Evolutionary conservation across 1,140 invertebrate genomes (phyloP), one percentile per base, ranked within the genome.

Genomic region (Andrena cerasifolii): DNA sequence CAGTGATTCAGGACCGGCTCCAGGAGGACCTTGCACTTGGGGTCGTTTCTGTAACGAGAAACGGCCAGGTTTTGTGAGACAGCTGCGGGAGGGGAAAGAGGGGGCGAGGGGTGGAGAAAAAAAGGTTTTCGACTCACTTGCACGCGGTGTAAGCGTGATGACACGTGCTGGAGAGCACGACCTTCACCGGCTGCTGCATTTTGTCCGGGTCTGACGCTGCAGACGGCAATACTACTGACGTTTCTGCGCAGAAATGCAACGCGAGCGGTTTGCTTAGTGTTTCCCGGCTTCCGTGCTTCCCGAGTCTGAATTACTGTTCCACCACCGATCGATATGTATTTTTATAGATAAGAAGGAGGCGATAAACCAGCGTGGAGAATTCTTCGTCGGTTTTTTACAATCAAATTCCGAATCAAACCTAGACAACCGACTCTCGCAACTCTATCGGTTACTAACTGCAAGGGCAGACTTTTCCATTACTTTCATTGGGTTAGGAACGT

Each of bases 1-100:
- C 97, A 98, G 86, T 96, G 95, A 88, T 95, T 95, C 80, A 98
- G 93, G 75, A 98, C 96, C 4, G 96, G 96, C 49, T 96, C 95
- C 66, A 98, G 93, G 53, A 96, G 94, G 66, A 93, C 93, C 86
- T 95, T 94, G 90, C 97, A 98, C 78, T 95, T 95, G 61, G 94
- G 94, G 91, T 98, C 95, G 87, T 95, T 95, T 88, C 96, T 96
- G 91, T 96, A 79, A 76, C 85, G 71, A 81, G 72, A 61, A 63
- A 36, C 18, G 26, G 68, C 36, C 1, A 28, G 54, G 12, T 14
- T 18, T n/a, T 18, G 51, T 24, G 24, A 26, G 6, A 10, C 24
- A 10, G 24, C 24, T 28, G 8, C 21, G 51, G 16, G 49, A 51
- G 0, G 2, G 14, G n/a, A 24, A 51, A 24, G 7, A n/a, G 49